These are phyloP conservation scores for Toxotes chatareus DNA, from an alignment of 2,113 vertebrate species.

Conservation along the genomic window DNA sequence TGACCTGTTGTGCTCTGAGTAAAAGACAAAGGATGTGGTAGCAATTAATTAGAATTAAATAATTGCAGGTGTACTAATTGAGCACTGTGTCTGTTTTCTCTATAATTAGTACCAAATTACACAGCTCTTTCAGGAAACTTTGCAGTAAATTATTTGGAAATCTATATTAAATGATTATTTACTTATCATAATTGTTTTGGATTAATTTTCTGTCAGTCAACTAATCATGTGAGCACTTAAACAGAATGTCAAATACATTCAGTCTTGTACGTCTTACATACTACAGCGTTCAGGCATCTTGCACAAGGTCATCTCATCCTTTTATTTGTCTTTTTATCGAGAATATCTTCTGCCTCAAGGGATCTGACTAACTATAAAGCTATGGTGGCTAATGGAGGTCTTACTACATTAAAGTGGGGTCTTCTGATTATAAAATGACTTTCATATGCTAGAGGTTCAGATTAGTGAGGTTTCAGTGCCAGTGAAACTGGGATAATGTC, in stretches of 20 bases:
- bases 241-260: neutral
- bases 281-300: neutral
- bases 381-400: conserved; percentile 56
- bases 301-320: conserved; percentile 35
- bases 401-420: conserved; percentile 35
- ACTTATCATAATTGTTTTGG: neutral
- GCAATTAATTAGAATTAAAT: neutral
- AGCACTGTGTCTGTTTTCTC: neutral
- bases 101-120: neutral
- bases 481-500: conserved; percentile 59
- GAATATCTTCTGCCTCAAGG: conserved; percentile 39
- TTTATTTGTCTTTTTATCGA: conserved; percentile 50
- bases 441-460: conserved; percentile 48
- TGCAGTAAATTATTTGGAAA: neutral
- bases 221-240: neutral
- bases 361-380: conserved; percentile 19
- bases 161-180: neutral
- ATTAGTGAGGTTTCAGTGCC: conserved; percentile 49
- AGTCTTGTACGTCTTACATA: neutral
- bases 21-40: neutral
- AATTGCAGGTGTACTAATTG: neutral
- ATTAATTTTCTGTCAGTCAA: neutral
- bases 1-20: neutral
- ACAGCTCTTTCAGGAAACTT: neutral
- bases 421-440: conserved; percentile 53